Conservation (phyloP, 2,797 vertebrate genomes). For the Limnodromus scolopaceus region DNA sequence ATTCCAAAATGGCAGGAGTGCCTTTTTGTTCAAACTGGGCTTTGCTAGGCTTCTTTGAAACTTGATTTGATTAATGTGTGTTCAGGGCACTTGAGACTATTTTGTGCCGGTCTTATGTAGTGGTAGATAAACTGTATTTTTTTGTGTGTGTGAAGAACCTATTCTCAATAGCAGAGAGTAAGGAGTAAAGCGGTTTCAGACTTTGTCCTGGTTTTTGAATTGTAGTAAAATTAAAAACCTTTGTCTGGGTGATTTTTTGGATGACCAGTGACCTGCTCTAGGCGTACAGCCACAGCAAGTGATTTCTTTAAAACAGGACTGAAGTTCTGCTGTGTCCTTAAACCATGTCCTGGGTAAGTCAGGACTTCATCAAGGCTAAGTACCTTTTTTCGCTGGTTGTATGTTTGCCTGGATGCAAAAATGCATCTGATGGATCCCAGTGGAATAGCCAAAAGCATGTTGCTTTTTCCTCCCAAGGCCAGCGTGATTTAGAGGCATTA, state of each 20-base stretch:
- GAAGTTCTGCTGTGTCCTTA: background rate
- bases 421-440: background rate
- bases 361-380: background rate
- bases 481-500: background rate
- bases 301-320: background rate
- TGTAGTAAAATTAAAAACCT: background rate
- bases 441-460: background rate
- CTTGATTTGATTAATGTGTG: background rate
- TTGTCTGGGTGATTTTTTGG: background rate
- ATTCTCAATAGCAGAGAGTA: background rate
- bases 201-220: background rate
- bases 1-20: background rate
- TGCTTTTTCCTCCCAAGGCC: background rate
- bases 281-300: background rate
- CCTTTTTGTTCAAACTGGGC: background rate
- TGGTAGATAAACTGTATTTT: background rate
- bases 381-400: background rate
- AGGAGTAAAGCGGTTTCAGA: background rate
- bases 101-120: background rate
- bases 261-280: background rate
- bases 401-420: background rate
- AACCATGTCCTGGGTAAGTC: background rate
- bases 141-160: background rate
- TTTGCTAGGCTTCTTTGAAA: background rate
- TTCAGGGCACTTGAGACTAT: background rate